Evolutionary conservation across 2,888 invertebrate genomes (phyloP).

Genomic region (Nowickia ferox): DNA sequence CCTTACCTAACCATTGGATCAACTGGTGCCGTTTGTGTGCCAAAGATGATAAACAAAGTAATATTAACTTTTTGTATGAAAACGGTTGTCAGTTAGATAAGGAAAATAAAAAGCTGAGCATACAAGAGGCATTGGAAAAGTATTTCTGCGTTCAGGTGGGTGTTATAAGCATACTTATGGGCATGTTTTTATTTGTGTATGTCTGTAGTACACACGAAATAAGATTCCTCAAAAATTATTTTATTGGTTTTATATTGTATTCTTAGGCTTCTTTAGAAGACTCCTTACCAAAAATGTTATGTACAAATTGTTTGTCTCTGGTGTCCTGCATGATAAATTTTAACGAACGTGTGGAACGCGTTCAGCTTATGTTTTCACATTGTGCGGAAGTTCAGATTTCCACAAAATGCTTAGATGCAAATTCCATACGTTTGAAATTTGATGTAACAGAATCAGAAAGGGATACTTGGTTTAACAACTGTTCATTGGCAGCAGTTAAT

Average conservation of each 20-base stretch:
- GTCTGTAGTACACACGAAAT: not conserved
- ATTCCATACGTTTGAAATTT: conserved; percentile 72
- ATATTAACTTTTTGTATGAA: conserved; percentile 77
- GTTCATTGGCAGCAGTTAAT: conserved; percentile 73
- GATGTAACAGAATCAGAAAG: conserved; percentile 74
- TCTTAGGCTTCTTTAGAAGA: conserved; percentile 77
- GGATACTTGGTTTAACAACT: conserved; percentile 56
- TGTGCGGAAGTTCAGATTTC: conserved; percentile 69
- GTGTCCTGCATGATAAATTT: conserved; percentile 78
- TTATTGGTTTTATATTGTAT: not conserved
- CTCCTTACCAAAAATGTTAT: conserved; percentile 78
- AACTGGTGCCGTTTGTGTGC: conserved; percentile 68
- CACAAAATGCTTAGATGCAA: conserved; percentile 42
- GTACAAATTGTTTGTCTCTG: conserved; percentile 77
- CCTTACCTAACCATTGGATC: conserved; percentile 43
- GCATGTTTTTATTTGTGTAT: no score
- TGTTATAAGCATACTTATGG: not conserved
- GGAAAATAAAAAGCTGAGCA: conserved; percentile 68
- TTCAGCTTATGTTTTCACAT: conserved; percentile 79
- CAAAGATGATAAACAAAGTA: conserved; percentile 71
- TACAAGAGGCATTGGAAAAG: conserved; percentile 78
- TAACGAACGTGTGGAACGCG: conserved; percentile 78
- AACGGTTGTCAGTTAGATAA: conserved; percentile 68
- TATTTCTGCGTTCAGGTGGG: conserved; percentile 79
- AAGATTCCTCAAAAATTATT: not conserved